Evolutionary conservation across 2,888 invertebrate genomes (phyloP).

Genomic region (Leptinotarsa tumamoca): DNA sequence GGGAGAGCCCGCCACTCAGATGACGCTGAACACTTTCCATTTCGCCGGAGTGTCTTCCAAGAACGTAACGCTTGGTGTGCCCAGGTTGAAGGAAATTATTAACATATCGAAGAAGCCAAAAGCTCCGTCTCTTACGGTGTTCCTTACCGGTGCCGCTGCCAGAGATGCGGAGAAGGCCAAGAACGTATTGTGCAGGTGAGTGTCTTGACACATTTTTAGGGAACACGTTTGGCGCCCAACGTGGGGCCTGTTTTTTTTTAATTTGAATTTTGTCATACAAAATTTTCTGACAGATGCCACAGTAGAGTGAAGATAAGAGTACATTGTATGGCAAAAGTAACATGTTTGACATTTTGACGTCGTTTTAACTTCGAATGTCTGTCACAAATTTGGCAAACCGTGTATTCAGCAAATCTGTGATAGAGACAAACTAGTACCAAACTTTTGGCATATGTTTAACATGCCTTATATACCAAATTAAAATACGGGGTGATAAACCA

Average conservation of each 20-base stretch:
- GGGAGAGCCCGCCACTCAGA: conserved; percentile 99
- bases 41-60: conserved; percentile 99
- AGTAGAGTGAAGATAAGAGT: too few relatives aligned
- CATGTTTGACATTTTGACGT: too few relatives aligned
- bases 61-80: conserved; percentile 99
- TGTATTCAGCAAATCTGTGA: too few relatives aligned
- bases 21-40: conserved; percentile 99
- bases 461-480: too few relatives aligned
- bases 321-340: too few relatives aligned
- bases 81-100: conserved; percentile 96
- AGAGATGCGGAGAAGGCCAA: conserved; percentile 99
- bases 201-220: conserved; percentile 11
- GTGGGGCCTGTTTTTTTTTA: neutral
- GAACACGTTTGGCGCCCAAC: neutral
- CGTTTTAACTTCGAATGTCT: too few relatives aligned
- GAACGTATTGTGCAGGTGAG: conserved; percentile 91
- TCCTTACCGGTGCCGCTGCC: conserved; percentile 96
- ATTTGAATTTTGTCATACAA: too few relatives aligned
- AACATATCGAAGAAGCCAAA: conserved; percentile 99
- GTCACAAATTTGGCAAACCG: too few relatives aligned
- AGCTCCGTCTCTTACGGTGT: conserved; percentile 98
- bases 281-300: too few relatives aligned
- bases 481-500: too few relatives aligned
- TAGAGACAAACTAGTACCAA: too few relatives aligned
- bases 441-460: too few relatives aligned